Evolutionary conservation across 2,113 vertebrate species (phyloP).

Genomic region (Stigmatopora nigra): DNA sequence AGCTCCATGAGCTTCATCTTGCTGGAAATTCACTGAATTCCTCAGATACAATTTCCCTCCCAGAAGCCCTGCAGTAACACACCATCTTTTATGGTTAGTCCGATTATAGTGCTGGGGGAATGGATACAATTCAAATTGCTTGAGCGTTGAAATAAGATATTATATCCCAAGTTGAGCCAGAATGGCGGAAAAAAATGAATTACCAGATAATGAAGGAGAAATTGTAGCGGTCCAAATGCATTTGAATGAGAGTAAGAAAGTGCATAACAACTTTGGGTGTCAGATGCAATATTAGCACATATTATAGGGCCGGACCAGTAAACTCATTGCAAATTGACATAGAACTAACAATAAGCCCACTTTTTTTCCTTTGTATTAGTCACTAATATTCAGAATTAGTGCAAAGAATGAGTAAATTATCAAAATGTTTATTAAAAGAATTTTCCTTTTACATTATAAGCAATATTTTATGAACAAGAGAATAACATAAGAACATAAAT

Average conservation of each 20-base stretch:
- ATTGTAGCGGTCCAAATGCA: conserved; percentile 4
- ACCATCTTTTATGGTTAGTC: conserved; percentile 39
- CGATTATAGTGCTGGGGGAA: conserved; percentile 34
- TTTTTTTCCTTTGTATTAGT: too few relatives aligned
- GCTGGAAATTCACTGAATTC: conserved; percentile 12
- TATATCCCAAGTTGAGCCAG: conserved; percentile 39
- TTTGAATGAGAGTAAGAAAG: conserved; percentile 5
- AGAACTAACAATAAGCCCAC: too few relatives aligned
- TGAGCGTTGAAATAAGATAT: conserved; percentile 34
- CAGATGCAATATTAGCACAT: conserved; percentile 2
- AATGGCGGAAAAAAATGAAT: conserved; percentile 16
- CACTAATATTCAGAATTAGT: too few relatives aligned
- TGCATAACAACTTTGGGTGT: conserved; percentile 1
- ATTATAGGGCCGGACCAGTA: too few relatives aligned
- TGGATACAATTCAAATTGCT: conserved; percentile 36
- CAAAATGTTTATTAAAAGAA: too few relatives aligned
- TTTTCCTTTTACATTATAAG: too few relatives aligned
- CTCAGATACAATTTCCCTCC: conserved; percentile 15
- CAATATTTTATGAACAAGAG: too few relatives aligned
- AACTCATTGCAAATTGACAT: too few relatives aligned
- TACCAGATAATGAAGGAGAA: conserved; percentile 26
- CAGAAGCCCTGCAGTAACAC: conserved; percentile 23
- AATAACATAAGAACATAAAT: too few relatives aligned
- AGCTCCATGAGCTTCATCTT: conserved; percentile 18
- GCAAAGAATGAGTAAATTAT: too few relatives aligned